These are phyloP conservation scores for Callimorpha dominula DNA, from an alignment of 2,888 invertebrate species.

Conservation along the genomic window DNA sequence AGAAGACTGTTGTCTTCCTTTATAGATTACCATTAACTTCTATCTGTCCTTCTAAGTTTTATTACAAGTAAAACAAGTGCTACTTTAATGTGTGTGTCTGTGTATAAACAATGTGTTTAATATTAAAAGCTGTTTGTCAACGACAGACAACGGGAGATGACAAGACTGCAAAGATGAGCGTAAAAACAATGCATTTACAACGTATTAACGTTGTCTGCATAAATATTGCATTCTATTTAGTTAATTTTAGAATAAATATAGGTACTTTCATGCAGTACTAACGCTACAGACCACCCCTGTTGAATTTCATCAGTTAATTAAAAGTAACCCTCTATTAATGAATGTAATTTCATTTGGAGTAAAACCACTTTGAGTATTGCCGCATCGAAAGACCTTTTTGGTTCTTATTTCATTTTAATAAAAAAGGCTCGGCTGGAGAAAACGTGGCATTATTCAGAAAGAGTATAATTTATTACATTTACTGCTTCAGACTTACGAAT, in stretches of 20 bases:
- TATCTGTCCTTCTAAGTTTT: background rate
- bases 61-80: too few species aligned
- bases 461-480: constrained; percentile 71
- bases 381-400: constrained; percentile 47
- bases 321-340: background rate
- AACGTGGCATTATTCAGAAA: constrained; percentile 63
- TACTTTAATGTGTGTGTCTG: background rate
- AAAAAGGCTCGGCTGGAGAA: constrained; percentile 57
- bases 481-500: constrained; percentile 56
- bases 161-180: too few species aligned
- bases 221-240: background rate
- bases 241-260: background rate
- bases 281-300: background rate
- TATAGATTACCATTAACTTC: background rate
- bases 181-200: background rate
- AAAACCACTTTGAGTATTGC: constrained; percentile 57
- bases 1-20: too few species aligned
- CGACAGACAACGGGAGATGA: background rate
- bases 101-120: too few species aligned
- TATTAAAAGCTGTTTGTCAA: background rate
- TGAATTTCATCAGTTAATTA: background rate
- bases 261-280: background rate
- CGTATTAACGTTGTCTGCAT: background rate
- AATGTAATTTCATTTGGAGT: constrained; percentile 23
- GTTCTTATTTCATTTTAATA: constrained; percentile 55